phyloP scores from a whole-genome alignment of 2,797 vertebrate genomes.

The Muscicapa striata region DNA sequence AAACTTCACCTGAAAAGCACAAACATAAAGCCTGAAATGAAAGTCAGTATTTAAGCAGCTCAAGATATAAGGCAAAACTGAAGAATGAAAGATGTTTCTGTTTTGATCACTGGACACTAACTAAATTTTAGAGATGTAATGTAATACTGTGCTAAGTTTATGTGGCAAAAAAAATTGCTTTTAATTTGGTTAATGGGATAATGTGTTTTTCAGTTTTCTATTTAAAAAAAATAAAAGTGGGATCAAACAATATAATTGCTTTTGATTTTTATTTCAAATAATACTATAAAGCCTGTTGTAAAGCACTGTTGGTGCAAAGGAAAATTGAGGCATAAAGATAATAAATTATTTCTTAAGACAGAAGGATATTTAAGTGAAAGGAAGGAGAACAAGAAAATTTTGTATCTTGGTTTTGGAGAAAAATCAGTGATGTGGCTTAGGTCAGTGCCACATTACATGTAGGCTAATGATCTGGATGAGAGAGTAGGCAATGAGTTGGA shows the following conservation, averaged over 20 bases:
- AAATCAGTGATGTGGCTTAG: neutral
- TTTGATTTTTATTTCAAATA: neutral
- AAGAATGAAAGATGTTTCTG: neutral
- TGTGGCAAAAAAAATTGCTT: neutral
- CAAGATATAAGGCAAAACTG: neutral
- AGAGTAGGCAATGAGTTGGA: neutral
- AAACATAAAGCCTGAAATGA: neutral
- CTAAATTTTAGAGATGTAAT: neutral
- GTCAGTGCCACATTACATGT: neutral
- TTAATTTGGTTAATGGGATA: neutral
- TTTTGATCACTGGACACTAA: neutral
- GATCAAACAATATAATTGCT: neutral
- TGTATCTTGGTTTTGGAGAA: neutral
- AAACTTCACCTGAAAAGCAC: neutral
- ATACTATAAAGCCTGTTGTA: neutral
- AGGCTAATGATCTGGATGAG: constrained; percentile 4
- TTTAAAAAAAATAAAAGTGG: neutral
- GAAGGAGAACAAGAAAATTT: neutral
- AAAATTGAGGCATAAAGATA: neutral
- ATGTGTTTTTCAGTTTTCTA: neutral
- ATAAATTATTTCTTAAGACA: neutral
- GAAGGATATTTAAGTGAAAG: neutral
- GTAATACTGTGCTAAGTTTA: neutral
- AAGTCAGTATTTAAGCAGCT: neutral
- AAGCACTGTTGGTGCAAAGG: neutral